Base-by-base conservation (phyloP, 2,797 vertebrate species). In the Melanotaenia boesemani region DNA sequence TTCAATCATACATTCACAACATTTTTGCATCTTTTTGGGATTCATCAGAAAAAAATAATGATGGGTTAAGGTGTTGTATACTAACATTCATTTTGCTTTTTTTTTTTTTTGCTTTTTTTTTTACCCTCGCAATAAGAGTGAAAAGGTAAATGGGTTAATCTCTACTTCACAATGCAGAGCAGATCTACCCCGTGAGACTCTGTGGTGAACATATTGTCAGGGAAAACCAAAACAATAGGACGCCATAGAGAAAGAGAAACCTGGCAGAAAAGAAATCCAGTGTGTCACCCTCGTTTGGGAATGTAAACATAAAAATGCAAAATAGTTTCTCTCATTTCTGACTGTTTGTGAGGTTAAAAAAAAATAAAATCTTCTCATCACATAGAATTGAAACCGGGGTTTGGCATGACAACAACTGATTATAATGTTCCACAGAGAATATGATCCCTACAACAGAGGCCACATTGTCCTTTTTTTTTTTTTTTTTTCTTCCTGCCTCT, bases 1-100 rank as follows among this genome's bases (percentile, higher is more conserved):
- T 90, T 90, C 80, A 82, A 85, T 89, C 81, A 86, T 95, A 95
- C 95, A 95, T 95, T 94, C 93, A 94, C 91, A 89, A 94, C 90
- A 92, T 89, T 82, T 94, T 94, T 94, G 93, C 93, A 90, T 90
- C 81, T 88, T 86, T 86, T 67, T 70, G 82, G 84, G 87, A 80
- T 86, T 85, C 76, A 83, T 87, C 75, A 86, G 79, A 72, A 90
- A 82, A 89, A 2, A n/a, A 85, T 84, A 92, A 85, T 64, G 24
- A 76, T 48, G 84, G 89, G 87, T 80, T 81, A 78, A 88, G 86
- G 83, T 83, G 82, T 89, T 74, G 74, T 82, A 90, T 78, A 55
- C 77, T 84, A 76, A 95, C 94, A 95, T 94, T 95, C 91, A 93
- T 89, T 85, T 92, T 88, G 28, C 28, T 82, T 70, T 72, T 63